These are phyloP conservation scores for Mechanitis messenoides DNA, from an alignment of 2,888 invertebrate genomes.

Conservation along the genomic window DNA sequence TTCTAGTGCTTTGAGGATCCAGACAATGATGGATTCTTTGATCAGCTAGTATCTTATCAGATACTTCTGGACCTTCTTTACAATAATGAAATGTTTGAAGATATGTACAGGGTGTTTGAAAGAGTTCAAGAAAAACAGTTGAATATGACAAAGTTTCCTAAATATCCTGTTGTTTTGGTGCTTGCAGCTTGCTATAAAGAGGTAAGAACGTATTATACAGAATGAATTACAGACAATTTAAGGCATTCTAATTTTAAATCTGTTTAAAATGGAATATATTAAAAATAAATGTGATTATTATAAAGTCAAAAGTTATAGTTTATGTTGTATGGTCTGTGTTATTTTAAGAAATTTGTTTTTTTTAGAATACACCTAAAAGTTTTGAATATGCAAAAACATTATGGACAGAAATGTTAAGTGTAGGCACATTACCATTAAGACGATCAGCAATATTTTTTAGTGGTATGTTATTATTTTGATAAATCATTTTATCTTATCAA, in stretches of 20 bases:
- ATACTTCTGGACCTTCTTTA: slow-evolving; percentile 83
- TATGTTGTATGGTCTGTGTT: too few species aligned
- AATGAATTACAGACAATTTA: slow-evolving; percentile 10
- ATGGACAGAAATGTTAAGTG: slow-evolving; percentile 76
- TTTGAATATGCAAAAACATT: slow-evolving; percentile 78
- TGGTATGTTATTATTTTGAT: slow-evolving; percentile 41
- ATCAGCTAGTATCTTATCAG: slow-evolving; percentile 81
- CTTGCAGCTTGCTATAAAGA: slow-evolving; percentile 85
- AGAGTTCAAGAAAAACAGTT: slow-evolving; percentile 77
- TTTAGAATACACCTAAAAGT: slow-evolving; percentile 82
- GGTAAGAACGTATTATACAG: slow-evolving; percentile 60
- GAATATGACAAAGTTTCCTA: slow-evolving; percentile 80
- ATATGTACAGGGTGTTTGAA: slow-evolving; percentile 80
- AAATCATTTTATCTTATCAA: too few species aligned
- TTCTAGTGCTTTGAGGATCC: slow-evolving; percentile 80
- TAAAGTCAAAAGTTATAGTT: too few species aligned
- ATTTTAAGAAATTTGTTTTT: slow-evolving; percentile 43
- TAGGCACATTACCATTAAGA: slow-evolving; percentile 77
- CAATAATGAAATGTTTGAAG: slow-evolving; percentile 80
- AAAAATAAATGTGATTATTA: too few species aligned
- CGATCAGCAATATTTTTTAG: slow-evolving; percentile 80
- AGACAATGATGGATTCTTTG: slow-evolving; percentile 80
- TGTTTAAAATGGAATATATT: too few species aligned
- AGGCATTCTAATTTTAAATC: too few species aligned
- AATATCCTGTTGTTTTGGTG: slow-evolving; percentile 80